phyloP scores from a whole-genome alignment of 2,888 invertebrate genomes.

The Folsomia manolachei region DNA sequence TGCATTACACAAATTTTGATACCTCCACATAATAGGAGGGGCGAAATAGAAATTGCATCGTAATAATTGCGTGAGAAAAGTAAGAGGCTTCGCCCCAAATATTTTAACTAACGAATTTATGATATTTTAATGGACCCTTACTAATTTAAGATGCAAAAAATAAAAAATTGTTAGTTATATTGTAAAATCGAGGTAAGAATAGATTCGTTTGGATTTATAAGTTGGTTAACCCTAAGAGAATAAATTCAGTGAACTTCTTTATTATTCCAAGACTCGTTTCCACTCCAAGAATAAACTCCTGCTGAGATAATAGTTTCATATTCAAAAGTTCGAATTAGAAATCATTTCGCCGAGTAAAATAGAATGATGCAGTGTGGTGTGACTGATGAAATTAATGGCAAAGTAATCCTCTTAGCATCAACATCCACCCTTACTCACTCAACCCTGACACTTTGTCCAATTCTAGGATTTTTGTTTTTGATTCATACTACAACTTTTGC shows the following conservation, averaged over 20 bases:
- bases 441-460: too few species aligned
- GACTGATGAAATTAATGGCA: not conserved
- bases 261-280: too few species aligned
- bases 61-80: not conserved
- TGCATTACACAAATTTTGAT: not conserved
- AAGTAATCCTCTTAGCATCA: not conserved
- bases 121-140: not conserved
- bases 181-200: not conserved
- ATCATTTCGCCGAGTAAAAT: not conserved
- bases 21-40: not conserved
- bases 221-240: not conserved
- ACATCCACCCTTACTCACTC: too few species aligned
- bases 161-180: not conserved
- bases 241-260: not conserved
- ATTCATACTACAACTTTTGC: too few species aligned
- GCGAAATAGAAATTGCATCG: not conserved
- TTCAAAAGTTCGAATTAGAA: not conserved
- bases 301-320: not conserved
- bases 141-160: not conserved
- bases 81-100: not conserved
- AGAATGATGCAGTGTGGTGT: not conserved
- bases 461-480: too few species aligned
- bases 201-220: not conserved
- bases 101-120: too few species aligned
- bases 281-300: too few species aligned